Evolutionary conservation across 1,140 invertebrate genomes (phyloP), one percentile per base, ranked within the genome.

Genomic region (Homalodisca vitripennis): DNA sequence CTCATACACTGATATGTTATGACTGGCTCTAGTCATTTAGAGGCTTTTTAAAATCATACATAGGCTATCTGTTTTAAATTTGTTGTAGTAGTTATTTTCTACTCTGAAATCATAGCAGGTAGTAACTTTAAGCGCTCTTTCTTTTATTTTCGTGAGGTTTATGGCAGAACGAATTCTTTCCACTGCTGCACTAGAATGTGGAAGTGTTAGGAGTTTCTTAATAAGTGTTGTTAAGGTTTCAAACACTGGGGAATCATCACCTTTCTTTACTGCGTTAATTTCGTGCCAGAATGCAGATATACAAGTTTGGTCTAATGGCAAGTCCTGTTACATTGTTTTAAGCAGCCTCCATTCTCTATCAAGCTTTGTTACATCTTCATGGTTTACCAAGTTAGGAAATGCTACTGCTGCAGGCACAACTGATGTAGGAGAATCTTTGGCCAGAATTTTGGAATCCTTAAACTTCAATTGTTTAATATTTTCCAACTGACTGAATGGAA

Each of bases 11-110:
- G n/a, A n/a, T n/a, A n/a, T n/a, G n/a, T n/a, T n/a, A n/a, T n/a
- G n/a, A n/a, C n/a, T n/a, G n/a, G n/a, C n/a, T n/a, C n/a, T n/a
- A n/a, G n/a, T n/a, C n/a, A n/a, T n/a, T n/a, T n/a, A n/a, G 34
- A 41, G 34, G 6, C 34, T 62, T 62, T 62, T 62, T 62, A 22
- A 62, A 62, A 27, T 62, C 57, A 62, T 62, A 62, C 57, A 62
- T 62, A 62, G n/a, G 17, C 27, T 30, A 22, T 62, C n/a, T 22
- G 27, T 17, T 62, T 22, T 26, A 22, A n/a, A 24, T 62, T 62
- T 62, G 20, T 62, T 22, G 27, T 26, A 62, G 17, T 26, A 62
- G n/a, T n/a, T n/a, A n/a, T n/a, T n/a, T n/a, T n/a, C n/a, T n/a
- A n/a, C n/a, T n/a, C n/a, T n/a, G n/a, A 62, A 62, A 27, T 62